Conservation (phyloP, 1,140 invertebrate species). For the Tyrophagus putrescentiae region DNA sequence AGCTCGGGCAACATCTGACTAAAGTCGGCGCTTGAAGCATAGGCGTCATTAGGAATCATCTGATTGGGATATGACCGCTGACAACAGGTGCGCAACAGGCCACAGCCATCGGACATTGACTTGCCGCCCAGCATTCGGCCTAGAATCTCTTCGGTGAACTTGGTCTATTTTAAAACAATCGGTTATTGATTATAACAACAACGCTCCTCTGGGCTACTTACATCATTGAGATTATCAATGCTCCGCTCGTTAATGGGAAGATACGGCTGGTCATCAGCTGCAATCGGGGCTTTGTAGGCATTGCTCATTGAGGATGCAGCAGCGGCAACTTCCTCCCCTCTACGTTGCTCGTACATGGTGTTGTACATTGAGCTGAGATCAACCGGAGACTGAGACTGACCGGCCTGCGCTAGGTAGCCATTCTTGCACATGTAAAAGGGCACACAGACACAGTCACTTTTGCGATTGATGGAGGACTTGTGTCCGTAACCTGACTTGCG, state of each 20-base stretch:
- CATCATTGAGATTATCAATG: conserved; percentile 9
- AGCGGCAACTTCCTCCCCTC: neutral
- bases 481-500: neutral
- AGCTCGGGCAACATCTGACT: conserved; percentile 3
- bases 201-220: neutral
- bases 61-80: conserved; percentile 19
- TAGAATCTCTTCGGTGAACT: conserved; percentile 28
- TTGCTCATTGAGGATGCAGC: conserved; percentile 11
- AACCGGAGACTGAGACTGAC: neutral
- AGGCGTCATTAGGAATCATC: neutral
- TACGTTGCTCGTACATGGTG: neutral
- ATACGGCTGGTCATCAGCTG: neutral
- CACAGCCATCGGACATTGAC: conserved; percentile 24
- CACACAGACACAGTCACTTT: conserved; percentile 29
- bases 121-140: conserved; percentile 24
- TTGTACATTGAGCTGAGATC: conserved; percentile 12
- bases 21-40: neutral
- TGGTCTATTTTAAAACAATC: neutral
- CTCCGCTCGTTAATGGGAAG: conserved; percentile 21
- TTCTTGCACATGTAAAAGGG: conserved; percentile 30
- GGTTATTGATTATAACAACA: neutral
- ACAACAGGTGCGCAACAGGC: conserved; percentile 29
- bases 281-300: neutral
- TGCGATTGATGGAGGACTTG: conserved; percentile 1
- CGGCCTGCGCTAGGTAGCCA: conserved; percentile 24